Evolutionary conservation across 2,888 invertebrate species (phyloP).

Genomic region (Aphidius colemani): DNA sequence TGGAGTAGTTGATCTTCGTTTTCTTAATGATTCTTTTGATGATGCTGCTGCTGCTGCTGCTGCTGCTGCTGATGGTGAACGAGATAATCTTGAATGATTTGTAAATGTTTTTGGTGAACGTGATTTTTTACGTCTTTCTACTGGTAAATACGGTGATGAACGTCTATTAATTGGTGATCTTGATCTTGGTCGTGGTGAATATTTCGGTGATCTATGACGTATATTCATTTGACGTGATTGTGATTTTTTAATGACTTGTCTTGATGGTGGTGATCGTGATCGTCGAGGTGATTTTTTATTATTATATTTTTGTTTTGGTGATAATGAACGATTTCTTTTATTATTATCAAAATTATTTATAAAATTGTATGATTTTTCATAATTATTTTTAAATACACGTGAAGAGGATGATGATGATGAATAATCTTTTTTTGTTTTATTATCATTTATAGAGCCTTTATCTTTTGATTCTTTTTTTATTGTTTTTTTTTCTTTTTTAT

Average conservation of each 20-base stretch:
- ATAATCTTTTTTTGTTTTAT: too few relatives aligned
- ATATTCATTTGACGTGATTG: slow-evolving; percentile 37
- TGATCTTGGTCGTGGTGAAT: slow-evolving; percentile 34
- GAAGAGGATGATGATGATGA: slow-evolving; percentile 31
- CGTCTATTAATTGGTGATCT: slow-evolving; percentile 45
- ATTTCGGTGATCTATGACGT: slow-evolving; percentile 41
- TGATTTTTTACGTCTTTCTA: slow-evolving; percentile 26
- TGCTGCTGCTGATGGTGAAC: slow-evolving; percentile 32
- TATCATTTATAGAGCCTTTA: background rate
- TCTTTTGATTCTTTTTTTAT: slow-evolving; percentile 32
- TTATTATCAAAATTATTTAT: too few relatives aligned
- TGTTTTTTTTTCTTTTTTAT: slow-evolving; percentile 39
- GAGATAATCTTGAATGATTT: slow-evolving; percentile 27
- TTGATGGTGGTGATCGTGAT: slow-evolving; percentile 37
- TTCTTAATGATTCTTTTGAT: slow-evolving; percentile 44
- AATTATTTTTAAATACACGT: too few relatives aligned
- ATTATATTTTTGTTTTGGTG: slow-evolving; percentile 38
- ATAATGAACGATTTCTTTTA: slow-evolving; percentile 43
- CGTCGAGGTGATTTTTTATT: slow-evolving; percentile 39
- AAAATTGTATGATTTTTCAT: too few relatives aligned
- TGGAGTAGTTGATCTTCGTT: slow-evolving; percentile 41
- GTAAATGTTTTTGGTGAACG: too few relatives aligned
- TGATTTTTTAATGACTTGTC: slow-evolving; percentile 32
- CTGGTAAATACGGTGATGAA: slow-evolving; percentile 38
- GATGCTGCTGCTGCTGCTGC: slow-evolving; percentile 45